These are phyloP conservation scores for Ectemnius lituratus DNA, from an alignment of 2,888 invertebrate species.

Conservation along the genomic window DNA sequence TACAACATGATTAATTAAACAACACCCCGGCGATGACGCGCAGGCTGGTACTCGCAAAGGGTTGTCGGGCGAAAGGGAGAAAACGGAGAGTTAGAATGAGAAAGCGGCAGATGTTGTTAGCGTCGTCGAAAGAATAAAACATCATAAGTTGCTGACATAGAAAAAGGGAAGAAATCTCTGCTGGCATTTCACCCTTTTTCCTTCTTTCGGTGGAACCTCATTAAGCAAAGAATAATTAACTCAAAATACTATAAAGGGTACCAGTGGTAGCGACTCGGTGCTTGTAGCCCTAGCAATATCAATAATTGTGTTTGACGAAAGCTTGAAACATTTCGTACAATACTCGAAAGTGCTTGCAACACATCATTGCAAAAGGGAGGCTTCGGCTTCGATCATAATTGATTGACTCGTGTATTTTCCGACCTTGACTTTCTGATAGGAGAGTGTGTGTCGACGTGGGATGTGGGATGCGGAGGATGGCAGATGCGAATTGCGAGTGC, in stretches of 20 bases:
- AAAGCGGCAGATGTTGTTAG: slow-evolving; percentile 75
- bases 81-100: slow-evolving; percentile 12
- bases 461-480: slow-evolving; percentile 5
- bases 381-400: slow-evolving; percentile 19
- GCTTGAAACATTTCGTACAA: not conserved
- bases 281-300: too few relatives aligned
- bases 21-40: slow-evolving; percentile 43
- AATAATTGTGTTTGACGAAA: not conserved
- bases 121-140: slow-evolving; percentile 75
- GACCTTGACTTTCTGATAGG: slow-evolving; percentile 49
- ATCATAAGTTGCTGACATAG: slow-evolving; percentile 63
- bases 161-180: too few relatives aligned
- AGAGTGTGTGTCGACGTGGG: slow-evolving; percentile 29
- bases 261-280: not conserved
- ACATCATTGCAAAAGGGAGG: not conserved
- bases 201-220: too few relatives aligned
- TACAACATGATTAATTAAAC: slow-evolving; percentile 76
- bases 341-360: too few relatives aligned
- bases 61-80: too few relatives aligned
- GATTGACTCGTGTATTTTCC: slow-evolving; percentile 24
- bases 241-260: too few relatives aligned
- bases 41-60: too few relatives aligned
- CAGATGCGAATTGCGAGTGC: slow-evolving; percentile 44
- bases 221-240: too few relatives aligned
- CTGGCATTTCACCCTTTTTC: too few relatives aligned